phyloP scores from a whole-genome alignment of 2,797 vertebrate genomes.

The Decapterus maruadsi region DNA sequence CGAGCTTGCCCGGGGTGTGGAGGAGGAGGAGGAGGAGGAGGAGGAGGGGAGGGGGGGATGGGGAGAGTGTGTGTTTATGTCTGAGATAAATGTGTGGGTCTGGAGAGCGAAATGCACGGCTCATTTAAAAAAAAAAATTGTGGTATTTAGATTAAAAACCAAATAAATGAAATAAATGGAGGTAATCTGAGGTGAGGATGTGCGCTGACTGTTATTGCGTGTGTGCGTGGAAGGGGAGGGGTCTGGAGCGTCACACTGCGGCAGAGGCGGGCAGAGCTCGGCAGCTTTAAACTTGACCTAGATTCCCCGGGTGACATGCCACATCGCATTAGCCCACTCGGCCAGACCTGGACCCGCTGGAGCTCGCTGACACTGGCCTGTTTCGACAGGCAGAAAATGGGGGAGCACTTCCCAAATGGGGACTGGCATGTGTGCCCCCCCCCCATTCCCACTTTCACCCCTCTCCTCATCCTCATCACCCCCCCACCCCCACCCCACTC shows the following conservation, averaged over 20 bases:
- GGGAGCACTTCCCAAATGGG: conserved; percentile 85
- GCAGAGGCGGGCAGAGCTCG: conserved; percentile 71
- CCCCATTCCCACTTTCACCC: too few relatives aligned
- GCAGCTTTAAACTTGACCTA: conserved; percentile 92
- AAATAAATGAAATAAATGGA: not conserved
- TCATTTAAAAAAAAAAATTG: too few relatives aligned
- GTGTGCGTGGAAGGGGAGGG: conserved; percentile 43
- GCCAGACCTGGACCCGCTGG: conserved; percentile 84
- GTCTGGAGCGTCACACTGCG: conserved; percentile 72
- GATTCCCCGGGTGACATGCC: conserved; percentile 88
- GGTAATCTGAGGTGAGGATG: not conserved
- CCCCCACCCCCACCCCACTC: not conserved
- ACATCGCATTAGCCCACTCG: conserved; percentile 88
- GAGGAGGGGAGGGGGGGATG: conserved; percentile 6
- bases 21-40: not conserved
- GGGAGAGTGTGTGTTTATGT: conserved; percentile 48
- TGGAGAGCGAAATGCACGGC: conserved; percentile 10
- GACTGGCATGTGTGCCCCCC: conserved; percentile 63
- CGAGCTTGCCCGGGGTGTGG: conserved; percentile 68
- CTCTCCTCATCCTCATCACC: not conserved
- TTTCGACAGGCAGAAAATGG: conserved; percentile 89
- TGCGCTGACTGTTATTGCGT: conserved; percentile 21
- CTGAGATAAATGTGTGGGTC: conserved; percentile 36
- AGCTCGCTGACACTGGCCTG: conserved; percentile 84
- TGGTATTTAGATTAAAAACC: conserved; percentile 2